Base-by-base conservation (phyloP, 92 coral and sea anemone genomes). In the Chrysogorgia sp. region DNA sequence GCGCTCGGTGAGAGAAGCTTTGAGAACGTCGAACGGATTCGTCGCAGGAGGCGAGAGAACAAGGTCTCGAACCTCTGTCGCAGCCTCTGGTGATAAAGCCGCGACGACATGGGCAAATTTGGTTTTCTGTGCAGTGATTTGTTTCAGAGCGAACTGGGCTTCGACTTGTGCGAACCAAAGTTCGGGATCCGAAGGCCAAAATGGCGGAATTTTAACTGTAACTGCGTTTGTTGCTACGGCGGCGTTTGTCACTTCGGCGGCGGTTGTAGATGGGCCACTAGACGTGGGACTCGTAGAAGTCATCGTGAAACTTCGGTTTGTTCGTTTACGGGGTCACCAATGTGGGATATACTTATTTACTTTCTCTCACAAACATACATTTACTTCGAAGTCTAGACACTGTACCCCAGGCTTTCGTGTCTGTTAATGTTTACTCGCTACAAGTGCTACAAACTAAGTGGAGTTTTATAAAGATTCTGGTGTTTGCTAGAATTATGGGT, bases 401-500 rank as follows among this genome's bases (percentile, higher is more conserved):
- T n/a, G n/a, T n/a, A n/a, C n/a, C n/a, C n/a, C 50, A 17, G 9
- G 50, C 50, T 43, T 43, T 17, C 50, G 50, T 17, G 17, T n/a
- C n/a, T n/a, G n/a, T n/a, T n/a, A n/a, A n/a, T n/a, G n/a, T n/a
- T n/a, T n/a, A n/a, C n/a, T n/a, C n/a, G n/a, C n/a, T n/a, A n/a
- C n/a, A n/a, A n/a, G 22, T 52, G 59, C 59, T 17, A 17, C 26
- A 52, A 52, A 52, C 17, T 17, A 6, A 52, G 6, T 30, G 83
- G 71, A 37, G 37, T 30, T 22, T 52, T 48, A 40, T 55, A 37
- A 24, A 80, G 63, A 53, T 75, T 45, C 34, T 80, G 76, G 34
- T 67, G 21, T 41, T 80, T 80, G 21, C 40, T 67, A 15, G 84
- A 62, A 40, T 80, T 55, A 26, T 80, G 77, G 26, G 77, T 67